Percentiles rank a stretch among this genome's conserved stretches.
Conservation (phyloP, 2,113 vertebrate genomes). For the Sturnus vulgaris region DNA sequence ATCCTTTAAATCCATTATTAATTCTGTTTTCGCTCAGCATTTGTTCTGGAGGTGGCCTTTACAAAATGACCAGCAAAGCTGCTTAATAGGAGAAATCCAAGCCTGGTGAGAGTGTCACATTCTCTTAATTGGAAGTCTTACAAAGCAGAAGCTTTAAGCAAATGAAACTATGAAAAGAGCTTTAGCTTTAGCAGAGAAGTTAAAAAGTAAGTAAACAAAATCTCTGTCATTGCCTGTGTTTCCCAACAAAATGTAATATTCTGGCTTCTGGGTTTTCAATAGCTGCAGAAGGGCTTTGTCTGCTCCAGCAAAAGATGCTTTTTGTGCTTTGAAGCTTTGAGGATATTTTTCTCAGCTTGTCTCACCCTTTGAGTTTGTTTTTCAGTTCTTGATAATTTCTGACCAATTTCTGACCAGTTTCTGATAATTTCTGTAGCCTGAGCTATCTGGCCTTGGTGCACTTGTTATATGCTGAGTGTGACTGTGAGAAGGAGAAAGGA, state of each 20-base stretch:
- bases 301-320: background rate
- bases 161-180: background rate
- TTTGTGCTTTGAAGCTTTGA: background rate
- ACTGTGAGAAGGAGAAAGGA: background rate
- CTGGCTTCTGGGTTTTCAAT: background rate
- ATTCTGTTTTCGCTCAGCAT: background rate
- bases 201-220: background rate
- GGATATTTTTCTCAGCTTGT: background rate
- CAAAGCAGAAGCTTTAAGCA: background rate
- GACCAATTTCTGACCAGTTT: background rate
- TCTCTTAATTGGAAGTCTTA: conserved; percentile 1
- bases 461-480: background rate
- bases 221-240: background rate
- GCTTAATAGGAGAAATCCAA: conserved; percentile 17
- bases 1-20: background rate
- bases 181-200: background rate
- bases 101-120: background rate
- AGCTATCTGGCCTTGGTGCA: background rate
- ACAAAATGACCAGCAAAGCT: conserved; percentile 24
- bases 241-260: background rate
- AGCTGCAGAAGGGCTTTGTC: background rate
- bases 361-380: background rate
- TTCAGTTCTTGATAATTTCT: background rate
- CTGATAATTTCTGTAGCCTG: background rate
- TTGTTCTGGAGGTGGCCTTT: conserved; percentile 4